Percentiles rank a stretch among this genome's conserved stretches.
phyloP scores from a whole-genome alignment of 92 coral and sea anemone genomes.

The Porites lobata region DNA sequence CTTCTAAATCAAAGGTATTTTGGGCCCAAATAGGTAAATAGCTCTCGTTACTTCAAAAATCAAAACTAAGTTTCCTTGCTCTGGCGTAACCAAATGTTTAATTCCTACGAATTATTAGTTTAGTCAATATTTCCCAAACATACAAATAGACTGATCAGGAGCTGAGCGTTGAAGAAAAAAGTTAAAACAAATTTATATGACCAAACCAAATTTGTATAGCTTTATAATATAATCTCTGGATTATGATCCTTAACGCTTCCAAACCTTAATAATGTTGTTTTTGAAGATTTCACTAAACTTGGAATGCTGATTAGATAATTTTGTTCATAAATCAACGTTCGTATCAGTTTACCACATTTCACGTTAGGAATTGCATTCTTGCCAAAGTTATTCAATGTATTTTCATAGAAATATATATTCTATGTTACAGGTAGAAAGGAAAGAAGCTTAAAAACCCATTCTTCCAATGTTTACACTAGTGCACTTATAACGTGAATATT shows the following conservation, averaged over 20 bases:
- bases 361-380: not conserved
- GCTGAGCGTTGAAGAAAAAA: not conserved
- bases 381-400: not conserved
- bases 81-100: not conserved
- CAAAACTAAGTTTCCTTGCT: too few relatives aligned
- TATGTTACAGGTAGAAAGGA: not conserved
- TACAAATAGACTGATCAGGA: too few relatives aligned
- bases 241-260: slow-evolving; percentile 10
- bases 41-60: not conserved
- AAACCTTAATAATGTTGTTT: slow-evolving; percentile 34
- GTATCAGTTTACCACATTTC: slow-evolving; percentile 12
- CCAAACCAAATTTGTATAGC: slow-evolving; percentile 5
- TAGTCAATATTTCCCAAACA: slow-evolving; percentile 8
- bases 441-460: not conserved
- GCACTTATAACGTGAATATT: not conserved
- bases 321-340: slow-evolving; percentile 8
- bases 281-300: slow-evolving; percentile 28
- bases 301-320: slow-evolving; percentile 21
- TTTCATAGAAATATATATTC: not conserved
- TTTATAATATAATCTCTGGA: not conserved
- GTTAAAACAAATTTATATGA: not conserved
- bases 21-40: not conserved
- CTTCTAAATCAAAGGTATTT: not conserved
- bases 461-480: too few relatives aligned
- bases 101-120: not conserved